Base-by-base conservation (phyloP, 2,888 invertebrate genomes). In the Fabriciana adippe region DNA sequence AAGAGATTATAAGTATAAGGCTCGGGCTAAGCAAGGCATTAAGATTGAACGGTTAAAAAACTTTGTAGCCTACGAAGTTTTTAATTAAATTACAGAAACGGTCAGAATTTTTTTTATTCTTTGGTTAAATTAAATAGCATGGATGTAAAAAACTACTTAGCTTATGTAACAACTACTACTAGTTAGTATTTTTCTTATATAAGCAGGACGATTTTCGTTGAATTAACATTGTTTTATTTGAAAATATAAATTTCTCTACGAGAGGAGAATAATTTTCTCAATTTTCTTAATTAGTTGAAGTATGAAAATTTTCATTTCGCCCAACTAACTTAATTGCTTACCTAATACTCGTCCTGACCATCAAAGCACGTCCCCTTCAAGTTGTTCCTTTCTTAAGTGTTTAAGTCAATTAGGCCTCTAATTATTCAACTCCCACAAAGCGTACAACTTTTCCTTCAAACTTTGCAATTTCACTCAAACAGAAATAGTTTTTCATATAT, bases 1-100 rank as follows among this genome's bases (percentile, higher is more conserved):
- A 65, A 57, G 54, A 70, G 67, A 70, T 70, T 67, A 67, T 65
- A 61, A 61, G 51, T 53, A 59, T 48, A 41, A 53, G 51, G 61
- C 61, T 51, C 51, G 53, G 35, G 61, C 61, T 61, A 61, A 61
- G 41, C 61, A 41, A 18, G 15, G 21, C 16, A 51, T 51, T 35
- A 51, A 51, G 41, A 51, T 51, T 6, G 15, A 14, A 35, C 26
- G 59, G 11, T n/a, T 48, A 59, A 48, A 57, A 48, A 18, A 18
- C 18, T 18, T 47, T 57, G 16, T 45, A 45, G 35, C 35, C 35
- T 41, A 41, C 35, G 11, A 41, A 41, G 35, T 41, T 41, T 41
- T 41, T 41, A 41, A 41, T 41, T 41, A 41, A 41, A 41, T 41
- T 41, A 41, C 35, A 41, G 35, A 0, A 41, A 41, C 2, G 11